Percentiles rank a stretch among this genome's conserved stretches.
Evolutionary conservation across 2,888 invertebrate genomes (phyloP).

Genomic region (Apeira syringaria): DNA sequence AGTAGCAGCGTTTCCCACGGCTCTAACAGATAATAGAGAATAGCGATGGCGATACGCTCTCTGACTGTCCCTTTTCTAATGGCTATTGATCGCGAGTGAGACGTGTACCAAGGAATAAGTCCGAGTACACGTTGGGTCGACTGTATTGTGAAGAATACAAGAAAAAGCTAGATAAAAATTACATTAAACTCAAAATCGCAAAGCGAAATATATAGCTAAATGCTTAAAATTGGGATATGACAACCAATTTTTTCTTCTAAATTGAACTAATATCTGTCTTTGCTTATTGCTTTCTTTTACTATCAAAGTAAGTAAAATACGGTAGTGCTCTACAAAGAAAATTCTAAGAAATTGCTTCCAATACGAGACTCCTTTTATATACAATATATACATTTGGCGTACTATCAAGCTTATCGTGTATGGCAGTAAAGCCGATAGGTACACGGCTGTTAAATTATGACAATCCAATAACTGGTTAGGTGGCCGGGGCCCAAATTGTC

Average conservation of each 20-base stretch:
- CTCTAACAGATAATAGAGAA: slow-evolving; percentile 32
- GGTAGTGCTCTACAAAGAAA: too few species aligned
- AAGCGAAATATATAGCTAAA: too few species aligned
- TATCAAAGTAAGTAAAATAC: too few species aligned
- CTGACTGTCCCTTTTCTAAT: slow-evolving; percentile 16
- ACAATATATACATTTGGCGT: slow-evolving; percentile 37
- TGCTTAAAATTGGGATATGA: too few species aligned
- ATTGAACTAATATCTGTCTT: too few species aligned
- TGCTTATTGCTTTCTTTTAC: too few species aligned
- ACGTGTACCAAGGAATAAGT: slow-evolving; percentile 1
- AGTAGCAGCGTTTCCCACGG: slow-evolving; percentile 60
- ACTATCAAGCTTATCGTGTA: slow-evolving; percentile 54
- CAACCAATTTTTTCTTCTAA: too few species aligned
- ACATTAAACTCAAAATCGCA: too few species aligned
- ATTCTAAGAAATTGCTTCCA: too few species aligned
- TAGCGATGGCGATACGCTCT: slow-evolving; percentile 20
- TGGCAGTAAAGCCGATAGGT: slow-evolving; percentile 64
- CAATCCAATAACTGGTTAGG: slow-evolving; percentile 78
- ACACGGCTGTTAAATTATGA: slow-evolving; percentile 74
- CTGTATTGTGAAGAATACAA: too few species aligned
- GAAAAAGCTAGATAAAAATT: too few species aligned
- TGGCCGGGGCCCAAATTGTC: slow-evolving; percentile 74
- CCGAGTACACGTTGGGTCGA: neutral
- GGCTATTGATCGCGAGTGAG: slow-evolving; percentile 17
- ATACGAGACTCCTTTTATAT: too few species aligned